Evolutionary conservation across 2,888 invertebrate genomes (phyloP).

Genomic region (Lottia gigantea): DNA sequence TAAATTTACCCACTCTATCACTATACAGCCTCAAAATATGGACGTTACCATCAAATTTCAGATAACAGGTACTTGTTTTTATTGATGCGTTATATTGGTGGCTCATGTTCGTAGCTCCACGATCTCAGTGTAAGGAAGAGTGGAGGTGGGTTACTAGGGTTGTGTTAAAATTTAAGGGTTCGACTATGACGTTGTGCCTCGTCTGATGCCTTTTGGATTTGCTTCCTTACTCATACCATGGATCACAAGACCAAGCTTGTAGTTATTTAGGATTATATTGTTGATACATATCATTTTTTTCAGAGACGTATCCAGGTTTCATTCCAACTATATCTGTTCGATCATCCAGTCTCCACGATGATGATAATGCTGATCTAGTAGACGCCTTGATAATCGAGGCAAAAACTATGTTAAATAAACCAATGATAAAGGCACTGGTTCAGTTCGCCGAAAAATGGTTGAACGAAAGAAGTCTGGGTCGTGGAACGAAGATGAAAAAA

Average conservation of each 20-base stretch:
- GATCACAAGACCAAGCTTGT: no score
- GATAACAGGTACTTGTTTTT: conserved; percentile 58
- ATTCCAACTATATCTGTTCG: not conserved
- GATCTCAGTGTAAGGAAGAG: no score
- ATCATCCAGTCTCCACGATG: not conserved
- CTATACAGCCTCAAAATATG: conserved; percentile 49
- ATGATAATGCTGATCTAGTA: not conserved
- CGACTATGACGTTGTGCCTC: no score
- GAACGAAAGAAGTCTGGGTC: not conserved
- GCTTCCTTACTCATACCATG: no score
- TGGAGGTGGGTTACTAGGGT: no score
- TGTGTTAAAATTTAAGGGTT: no score
- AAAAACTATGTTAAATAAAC: not conserved
- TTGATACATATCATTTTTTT: not conserved
- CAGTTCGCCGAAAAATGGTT: conserved; percentile 11
- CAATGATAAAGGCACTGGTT: not conserved
- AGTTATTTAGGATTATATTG: no score
- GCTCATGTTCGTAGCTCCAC: no score
- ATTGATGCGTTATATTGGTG: no score
- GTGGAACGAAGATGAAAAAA: not conserved
- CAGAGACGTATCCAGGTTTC: not conserved
- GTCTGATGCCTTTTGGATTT: no score
- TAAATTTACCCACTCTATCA: conserved; percentile 49
- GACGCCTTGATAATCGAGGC: not conserved
- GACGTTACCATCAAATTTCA: conserved; percentile 62